Conservation (phyloP, 2,797 vertebrate genomes). For the Urophycis tenuis region DNA sequence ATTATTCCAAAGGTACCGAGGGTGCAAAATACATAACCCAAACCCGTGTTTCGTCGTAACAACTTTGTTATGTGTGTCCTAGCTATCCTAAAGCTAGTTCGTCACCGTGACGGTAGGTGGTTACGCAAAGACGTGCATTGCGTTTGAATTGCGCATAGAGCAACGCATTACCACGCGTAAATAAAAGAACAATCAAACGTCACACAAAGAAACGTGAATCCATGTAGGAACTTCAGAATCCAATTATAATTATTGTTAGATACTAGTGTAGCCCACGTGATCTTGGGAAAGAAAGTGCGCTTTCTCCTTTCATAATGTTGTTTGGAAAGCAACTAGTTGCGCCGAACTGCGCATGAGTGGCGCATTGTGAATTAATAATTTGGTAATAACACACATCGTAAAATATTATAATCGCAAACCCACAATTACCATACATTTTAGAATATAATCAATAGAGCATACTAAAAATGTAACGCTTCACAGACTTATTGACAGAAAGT, state of each 20-base stretch:
- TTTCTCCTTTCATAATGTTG: background rate
- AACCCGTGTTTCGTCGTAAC: background rate
- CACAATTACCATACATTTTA: no score
- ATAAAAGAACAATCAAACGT: background rate
- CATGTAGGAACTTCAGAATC: background rate
- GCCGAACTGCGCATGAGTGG: background rate
- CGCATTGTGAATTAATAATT: background rate
- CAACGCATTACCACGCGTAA: background rate
- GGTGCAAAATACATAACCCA: background rate
- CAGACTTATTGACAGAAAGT: no score
- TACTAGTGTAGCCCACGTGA: background rate
- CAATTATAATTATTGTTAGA: background rate
- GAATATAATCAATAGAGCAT: no score
- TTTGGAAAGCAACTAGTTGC: background rate
- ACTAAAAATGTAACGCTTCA: no score
- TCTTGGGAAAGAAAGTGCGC: background rate
- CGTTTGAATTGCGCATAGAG: background rate
- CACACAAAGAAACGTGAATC: background rate
- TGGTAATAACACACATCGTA: background rate
- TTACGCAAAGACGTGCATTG: slow-evolving; percentile 23
- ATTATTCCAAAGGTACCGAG: background rate
- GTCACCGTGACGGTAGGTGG: background rate
- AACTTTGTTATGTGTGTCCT: slow-evolving; percentile 23
- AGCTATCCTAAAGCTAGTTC: slow-evolving; percentile 4
- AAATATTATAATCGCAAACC: background rate